A percentile compares a stretch with the other conserved stretches of the same genome.
Conservation (phyloP, 1,140 invertebrate genomes). For the Drosophila bocki region DNA sequence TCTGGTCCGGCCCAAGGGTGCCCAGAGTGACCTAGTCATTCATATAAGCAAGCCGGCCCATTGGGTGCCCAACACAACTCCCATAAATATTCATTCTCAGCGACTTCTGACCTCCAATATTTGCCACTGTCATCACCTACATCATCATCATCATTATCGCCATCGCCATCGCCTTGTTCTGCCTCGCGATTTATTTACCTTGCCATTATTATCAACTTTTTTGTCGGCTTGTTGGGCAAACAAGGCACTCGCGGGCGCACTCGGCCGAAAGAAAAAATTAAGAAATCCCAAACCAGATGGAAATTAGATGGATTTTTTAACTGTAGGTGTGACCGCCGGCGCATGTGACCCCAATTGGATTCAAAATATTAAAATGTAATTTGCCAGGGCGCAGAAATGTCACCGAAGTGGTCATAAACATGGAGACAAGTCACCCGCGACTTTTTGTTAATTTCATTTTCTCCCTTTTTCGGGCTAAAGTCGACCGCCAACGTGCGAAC, state of each 20-base stretch:
- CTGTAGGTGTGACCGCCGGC: conserved; percentile 69
- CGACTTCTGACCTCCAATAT: conserved; percentile 73
- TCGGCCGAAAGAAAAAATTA: conserved; percentile 42
- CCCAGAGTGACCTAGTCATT: conserved; percentile 63
- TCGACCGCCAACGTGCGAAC: conserved; percentile 68
- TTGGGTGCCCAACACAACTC: conserved; percentile 4
- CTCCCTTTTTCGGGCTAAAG: neutral
- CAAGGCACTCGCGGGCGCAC: conserved; percentile 53
- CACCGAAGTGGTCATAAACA: conserved; percentile 52
- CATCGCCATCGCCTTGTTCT: conserved; percentile 52
- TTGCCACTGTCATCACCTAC: conserved; percentile 63
- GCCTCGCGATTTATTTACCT: conserved; percentile 49
- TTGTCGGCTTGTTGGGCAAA: conserved; percentile 67
- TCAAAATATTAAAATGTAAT: conserved; percentile 67
- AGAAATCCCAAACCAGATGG: conserved; percentile 51
- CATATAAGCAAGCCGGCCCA: conserved; percentile 15
- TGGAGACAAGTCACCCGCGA: conserved; percentile 26
- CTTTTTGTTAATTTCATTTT: conserved; percentile 18
- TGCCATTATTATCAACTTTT: conserved; percentile 74
- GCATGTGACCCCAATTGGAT: conserved; percentile 80
- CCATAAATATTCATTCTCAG: conserved; percentile 31
- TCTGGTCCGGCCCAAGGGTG: conserved; percentile 64
- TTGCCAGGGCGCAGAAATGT: conserved; percentile 60
- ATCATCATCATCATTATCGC: conserved; percentile 16
- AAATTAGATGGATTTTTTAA: conserved; percentile 41